These are phyloP conservation scores for Scolanthus callimorphus DNA, from an alignment of 92 coral and sea anemone species.

Conservation along the genomic window DNA sequence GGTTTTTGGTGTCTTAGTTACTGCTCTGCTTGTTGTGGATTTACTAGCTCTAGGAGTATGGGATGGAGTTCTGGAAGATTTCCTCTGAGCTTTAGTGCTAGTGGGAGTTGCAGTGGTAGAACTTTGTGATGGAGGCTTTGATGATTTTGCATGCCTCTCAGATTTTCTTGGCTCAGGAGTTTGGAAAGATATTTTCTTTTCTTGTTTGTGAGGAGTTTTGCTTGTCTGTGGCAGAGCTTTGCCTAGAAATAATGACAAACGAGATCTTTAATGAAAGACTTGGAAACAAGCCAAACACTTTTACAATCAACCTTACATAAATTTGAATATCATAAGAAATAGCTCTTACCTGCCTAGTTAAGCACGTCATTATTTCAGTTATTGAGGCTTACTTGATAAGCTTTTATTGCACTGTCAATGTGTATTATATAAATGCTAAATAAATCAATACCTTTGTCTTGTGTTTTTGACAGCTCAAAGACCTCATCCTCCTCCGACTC, in stretches of 20 bases:
- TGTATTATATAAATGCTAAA: too few species aligned
- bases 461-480: too few species aligned
- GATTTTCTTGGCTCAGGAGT: not conserved
- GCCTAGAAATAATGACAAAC: not conserved
- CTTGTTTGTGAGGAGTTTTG: not conserved
- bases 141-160: not conserved
- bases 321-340: too few species aligned
- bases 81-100: conserved; percentile 17
- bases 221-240: not conserved
- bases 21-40: conserved; percentile 25
- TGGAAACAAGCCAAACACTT: too few species aligned
- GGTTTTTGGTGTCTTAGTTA: conserved; percentile 20
- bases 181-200: not conserved
- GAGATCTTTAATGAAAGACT: too few species aligned
- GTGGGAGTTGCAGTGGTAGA: conserved; percentile 8
- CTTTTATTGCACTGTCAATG: too few species aligned
- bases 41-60: conserved; percentile 26
- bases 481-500: not conserved
- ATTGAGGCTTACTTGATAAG: too few species aligned
- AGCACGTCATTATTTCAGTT: too few species aligned
- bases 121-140: not conserved
- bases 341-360: too few species aligned
- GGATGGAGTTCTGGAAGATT: conserved; percentile 35
- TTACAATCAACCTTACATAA: too few species aligned
- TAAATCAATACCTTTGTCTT: not conserved